A percentile compares a stretch with the other conserved stretches of the same genome.
phyloP scores from a whole-genome alignment of 2,888 invertebrate species.

The Acleris sparsana region DNA sequence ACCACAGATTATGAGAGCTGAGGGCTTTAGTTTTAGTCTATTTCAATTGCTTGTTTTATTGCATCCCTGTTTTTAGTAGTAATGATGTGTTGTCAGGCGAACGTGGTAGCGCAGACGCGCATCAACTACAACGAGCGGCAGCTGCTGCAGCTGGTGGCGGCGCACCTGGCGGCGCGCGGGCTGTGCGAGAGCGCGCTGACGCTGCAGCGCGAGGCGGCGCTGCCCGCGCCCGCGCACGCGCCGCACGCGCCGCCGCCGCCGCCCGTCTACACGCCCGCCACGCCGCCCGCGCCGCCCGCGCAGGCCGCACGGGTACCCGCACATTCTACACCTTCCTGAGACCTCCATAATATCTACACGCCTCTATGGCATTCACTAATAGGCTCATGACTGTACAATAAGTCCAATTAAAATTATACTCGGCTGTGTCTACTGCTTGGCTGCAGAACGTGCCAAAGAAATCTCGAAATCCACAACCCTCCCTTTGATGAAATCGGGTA shows the following conservation, averaged over 20 bases:
- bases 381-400: no score
- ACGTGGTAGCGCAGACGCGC: slow-evolving; percentile 97
- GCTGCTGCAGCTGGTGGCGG: slow-evolving; percentile 94
- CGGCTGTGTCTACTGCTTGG: no score
- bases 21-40: neutral
- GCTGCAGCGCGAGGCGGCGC: slow-evolving; percentile 90
- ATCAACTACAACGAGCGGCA: slow-evolving; percentile 98
- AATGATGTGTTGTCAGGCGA: slow-evolving; percentile 82
- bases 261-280: slow-evolving; percentile 81
- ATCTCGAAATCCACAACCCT: no score
- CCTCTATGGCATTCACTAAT: no score
- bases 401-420: neutral
- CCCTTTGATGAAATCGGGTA: no score
- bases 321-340: neutral
- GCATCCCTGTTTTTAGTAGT: no score
- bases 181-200: slow-evolving; percentile 87
- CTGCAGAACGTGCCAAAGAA: no score
- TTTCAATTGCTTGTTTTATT: no score
- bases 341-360: no score
- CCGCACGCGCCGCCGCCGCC: slow-evolving; percentile 68
- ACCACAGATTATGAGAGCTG: slow-evolving; percentile 11
- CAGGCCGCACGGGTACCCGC: neutral
- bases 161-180: slow-evolving; percentile 92
- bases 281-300: slow-evolving; percentile 54
- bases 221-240: slow-evolving; percentile 80